Conservation (phyloP, 2,797 vertebrate genomes). For the Acanthopagrus latus region DNA sequence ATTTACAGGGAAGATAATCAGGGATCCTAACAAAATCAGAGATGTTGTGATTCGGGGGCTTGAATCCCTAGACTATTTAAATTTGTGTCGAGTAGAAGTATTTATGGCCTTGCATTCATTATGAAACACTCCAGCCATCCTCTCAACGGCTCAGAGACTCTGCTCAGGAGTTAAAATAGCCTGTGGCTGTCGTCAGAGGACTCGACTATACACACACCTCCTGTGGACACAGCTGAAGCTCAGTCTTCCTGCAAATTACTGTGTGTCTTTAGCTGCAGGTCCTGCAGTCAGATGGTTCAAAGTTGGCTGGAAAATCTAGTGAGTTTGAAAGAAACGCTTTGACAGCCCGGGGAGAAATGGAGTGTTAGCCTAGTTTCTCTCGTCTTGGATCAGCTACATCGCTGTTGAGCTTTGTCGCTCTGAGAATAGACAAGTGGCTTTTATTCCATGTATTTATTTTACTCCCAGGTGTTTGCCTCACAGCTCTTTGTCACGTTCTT, state of each 20-base stretch:
- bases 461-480: constrained; percentile 54
- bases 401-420: constrained; percentile 36
- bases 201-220: constrained; percentile 52
- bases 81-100: not conserved
- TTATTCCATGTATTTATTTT: constrained; percentile 26
- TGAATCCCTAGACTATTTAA: not conserved
- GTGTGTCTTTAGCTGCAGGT: constrained; percentile 68
- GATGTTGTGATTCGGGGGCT: not conserved
- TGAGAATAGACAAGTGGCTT: constrained; percentile 37
- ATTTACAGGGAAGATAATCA: not conserved
- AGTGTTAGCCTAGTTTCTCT: constrained; percentile 61
- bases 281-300: constrained; percentile 57
- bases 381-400: constrained; percentile 3
- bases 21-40: not conserved
- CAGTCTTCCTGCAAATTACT: constrained; percentile 68
- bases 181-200: constrained; percentile 58
- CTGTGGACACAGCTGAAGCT: constrained; percentile 63
- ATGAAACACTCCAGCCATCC: constrained; percentile 13
- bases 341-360: constrained; percentile 48
- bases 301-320: constrained; percentile 55
- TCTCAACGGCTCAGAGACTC: constrained; percentile 19
- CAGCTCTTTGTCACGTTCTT: constrained; percentile 42
- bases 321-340: constrained; percentile 34
- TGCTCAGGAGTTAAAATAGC: constrained; percentile 51
- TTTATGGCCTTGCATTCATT: constrained; percentile 8